Conservation (phyloP, 1,140 invertebrate species). For the Andricus grossulariae region DNA sequence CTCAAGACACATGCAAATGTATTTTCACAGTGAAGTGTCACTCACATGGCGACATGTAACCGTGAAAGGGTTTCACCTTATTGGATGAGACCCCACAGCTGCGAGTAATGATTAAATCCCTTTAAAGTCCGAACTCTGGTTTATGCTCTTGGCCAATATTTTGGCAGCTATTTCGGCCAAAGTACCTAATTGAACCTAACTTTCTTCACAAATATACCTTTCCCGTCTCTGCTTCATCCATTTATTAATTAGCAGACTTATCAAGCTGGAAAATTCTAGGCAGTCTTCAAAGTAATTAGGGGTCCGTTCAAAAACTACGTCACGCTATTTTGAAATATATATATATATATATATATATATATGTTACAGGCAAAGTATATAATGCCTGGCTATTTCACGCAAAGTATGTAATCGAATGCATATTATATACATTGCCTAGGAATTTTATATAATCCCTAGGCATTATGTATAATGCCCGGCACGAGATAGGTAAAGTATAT, state of each 20-base stretch:
- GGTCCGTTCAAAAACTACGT: too few relatives aligned
- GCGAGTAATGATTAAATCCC: constrained; percentile 64
- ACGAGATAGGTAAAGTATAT: too few relatives aligned
- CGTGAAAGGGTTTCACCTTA: constrained; percentile 63
- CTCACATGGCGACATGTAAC: background rate
- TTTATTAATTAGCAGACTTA: background rate
- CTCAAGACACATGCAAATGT: background rate
- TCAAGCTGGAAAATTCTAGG: too few relatives aligned
- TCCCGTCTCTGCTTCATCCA: background rate
- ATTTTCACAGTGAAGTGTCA: background rate
- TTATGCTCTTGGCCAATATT: constrained; percentile 10
- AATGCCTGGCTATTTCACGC: too few relatives aligned
- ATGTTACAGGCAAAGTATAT: too few relatives aligned
- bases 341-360: too few relatives aligned
- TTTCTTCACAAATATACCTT: background rate
- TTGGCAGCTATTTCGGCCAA: background rate
- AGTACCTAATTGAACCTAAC: background rate
- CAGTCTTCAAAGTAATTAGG: too few relatives aligned
- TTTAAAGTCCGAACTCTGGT: constrained; percentile 46
- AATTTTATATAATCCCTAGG: too few relatives aligned
- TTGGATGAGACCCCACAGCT: constrained; percentile 70
- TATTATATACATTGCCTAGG: too few relatives aligned
- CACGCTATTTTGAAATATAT: too few relatives aligned
- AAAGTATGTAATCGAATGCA: too few relatives aligned
- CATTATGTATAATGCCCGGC: too few relatives aligned